Base-by-base conservation (phyloP, 2,888 invertebrate species). In the Marasmarcha lunaedactyla region DNA sequence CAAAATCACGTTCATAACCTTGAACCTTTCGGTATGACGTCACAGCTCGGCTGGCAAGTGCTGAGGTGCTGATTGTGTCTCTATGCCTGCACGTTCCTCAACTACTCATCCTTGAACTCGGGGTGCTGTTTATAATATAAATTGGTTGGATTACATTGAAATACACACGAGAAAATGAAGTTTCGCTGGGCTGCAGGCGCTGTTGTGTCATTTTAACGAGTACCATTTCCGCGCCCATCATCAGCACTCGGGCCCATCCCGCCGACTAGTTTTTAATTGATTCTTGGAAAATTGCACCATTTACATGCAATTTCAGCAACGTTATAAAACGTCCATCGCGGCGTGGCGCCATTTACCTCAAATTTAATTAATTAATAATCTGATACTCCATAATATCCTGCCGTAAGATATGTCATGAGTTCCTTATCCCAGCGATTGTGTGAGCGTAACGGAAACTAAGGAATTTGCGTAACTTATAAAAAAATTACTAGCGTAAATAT, bases 1-100 rank as follows among this genome's bases (percentile, higher is more conserved):
- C 61, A 57, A 69, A 71, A 73, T 74, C 73, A 77, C 71, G 76
- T 71, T 66, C 55, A 54, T 69, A 71, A 72, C 76, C 76, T 74
- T 79, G 73, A 77, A 72, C 71, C 64, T 60, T 54, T 61, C 69
- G 59, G 64, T 63, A 70, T 66, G 63, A 73, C 70, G 69, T 71
- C 65, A 64, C 71, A 71, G 68, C 55, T 65, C 55, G 49, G 48
- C 49, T 51, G 48, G 51, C 11, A 33, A 25, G 25, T 25, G 5
- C n/a, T n/a, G n/a, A n/a, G n/a, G n/a, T 25, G 25, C 25, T 9
- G 25, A 25, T 25, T 25, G 25, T 9, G 9, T 25, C n/a, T n/a
- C n/a, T n/a, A n/a, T n/a, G n/a, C n/a, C n/a, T n/a, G n/a, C n/a
- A n/a, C n/a, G n/a, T n/a, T n/a, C n/a, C n/a, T n/a, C n/a, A n/a